Percentiles rank a stretch among this genome's conserved stretches.
phyloP scores from a whole-genome alignment of 2,113 vertebrate species.

The Triplophysa rosa region DNA sequence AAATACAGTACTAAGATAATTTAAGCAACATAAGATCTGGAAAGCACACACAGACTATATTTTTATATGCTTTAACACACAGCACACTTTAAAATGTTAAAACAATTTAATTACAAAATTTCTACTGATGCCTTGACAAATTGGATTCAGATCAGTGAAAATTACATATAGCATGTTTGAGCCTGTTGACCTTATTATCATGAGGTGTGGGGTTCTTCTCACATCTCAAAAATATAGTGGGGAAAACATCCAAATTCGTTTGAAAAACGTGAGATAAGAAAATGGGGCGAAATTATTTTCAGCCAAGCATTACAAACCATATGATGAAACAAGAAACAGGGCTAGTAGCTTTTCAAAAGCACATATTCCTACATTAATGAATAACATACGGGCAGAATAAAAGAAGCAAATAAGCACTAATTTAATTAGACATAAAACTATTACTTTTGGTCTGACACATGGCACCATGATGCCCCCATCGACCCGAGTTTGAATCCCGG shows the following conservation, averaged over 20 bases:
- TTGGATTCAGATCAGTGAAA: not conserved
- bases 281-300: not conserved
- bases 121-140: not conserved
- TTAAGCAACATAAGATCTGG: too few relatives aligned
- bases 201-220: not conserved
- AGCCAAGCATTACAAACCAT: not conserved
- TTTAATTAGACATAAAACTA: not conserved
- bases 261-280: not conserved
- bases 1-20: too few relatives aligned
- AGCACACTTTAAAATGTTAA: not conserved
- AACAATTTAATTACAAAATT: not conserved
- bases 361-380: not conserved
- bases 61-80: too few relatives aligned
- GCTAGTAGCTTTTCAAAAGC: not conserved
- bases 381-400: conserved; percentile 10
- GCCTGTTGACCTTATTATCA: not conserved
- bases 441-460: too few relatives aligned
- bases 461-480: too few relatives aligned
- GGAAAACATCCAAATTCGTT: not conserved
- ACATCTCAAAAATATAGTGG: not conserved
- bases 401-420: not conserved
- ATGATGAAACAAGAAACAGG: not conserved
- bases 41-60: too few relatives aligned
- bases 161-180: not conserved
- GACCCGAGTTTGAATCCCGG: too few relatives aligned